These are phyloP conservation scores for Porites australiensis DNA, from an alignment of 64 coral and sea anemone genomes.

Conservation along the genomic window DNA sequence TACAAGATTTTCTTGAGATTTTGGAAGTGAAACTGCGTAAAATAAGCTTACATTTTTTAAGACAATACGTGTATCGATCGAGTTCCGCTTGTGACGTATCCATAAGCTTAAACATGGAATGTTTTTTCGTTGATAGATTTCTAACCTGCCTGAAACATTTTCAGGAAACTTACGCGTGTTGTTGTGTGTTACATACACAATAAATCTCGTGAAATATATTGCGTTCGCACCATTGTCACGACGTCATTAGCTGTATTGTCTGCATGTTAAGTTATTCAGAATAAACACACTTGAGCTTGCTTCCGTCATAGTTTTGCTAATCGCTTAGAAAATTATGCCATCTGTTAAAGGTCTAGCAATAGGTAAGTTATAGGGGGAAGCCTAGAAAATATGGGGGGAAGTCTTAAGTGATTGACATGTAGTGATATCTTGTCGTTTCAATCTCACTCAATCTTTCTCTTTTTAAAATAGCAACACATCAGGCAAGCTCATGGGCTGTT, in stretches of 20 bases:
- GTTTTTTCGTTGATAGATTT: not conserved
- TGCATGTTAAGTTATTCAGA: not conserved
- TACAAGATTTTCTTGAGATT: not conserved
- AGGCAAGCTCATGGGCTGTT: too few species aligned
- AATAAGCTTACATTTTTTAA: not conserved
- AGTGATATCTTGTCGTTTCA: too few species aligned
- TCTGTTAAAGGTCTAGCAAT: not conserved
- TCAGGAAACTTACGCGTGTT: too few species aligned
- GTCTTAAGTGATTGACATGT: too few species aligned
- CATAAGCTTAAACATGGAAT: not conserved
- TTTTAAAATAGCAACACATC: too few species aligned
- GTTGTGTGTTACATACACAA: not conserved
- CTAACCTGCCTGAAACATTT: not conserved
- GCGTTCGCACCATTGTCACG: not conserved
- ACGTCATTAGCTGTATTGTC: constrained; percentile 13
- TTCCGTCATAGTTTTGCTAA: not conserved
- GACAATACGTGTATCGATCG: not conserved
- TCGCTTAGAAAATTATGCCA: not conserved
- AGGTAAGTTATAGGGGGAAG: not conserved
- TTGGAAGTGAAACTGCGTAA: not conserved
- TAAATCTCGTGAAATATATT: too few species aligned
- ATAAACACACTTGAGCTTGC: not conserved
- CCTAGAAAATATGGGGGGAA: not conserved
- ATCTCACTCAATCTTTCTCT: too few species aligned
- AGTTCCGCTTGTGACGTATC: not conserved